A percentile compares a stretch with the other conserved stretches of the same genome.
Conservation (phyloP, 2,888 invertebrate species). For the Dynastes hyllus region DNA sequence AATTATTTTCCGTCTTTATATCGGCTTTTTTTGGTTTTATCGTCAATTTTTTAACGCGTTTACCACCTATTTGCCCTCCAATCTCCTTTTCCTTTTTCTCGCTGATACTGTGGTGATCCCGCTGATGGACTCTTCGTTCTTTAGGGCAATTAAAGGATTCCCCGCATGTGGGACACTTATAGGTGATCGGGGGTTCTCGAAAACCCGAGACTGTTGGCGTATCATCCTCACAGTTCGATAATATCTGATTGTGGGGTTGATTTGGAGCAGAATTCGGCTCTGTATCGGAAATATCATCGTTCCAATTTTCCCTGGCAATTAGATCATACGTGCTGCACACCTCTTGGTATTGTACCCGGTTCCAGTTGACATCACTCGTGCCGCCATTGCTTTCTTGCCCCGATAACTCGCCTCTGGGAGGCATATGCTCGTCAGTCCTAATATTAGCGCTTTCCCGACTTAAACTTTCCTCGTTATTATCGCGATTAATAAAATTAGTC, state of each 20-base stretch:
- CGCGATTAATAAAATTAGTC: constrained; percentile 40
- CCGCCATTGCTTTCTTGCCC: constrained; percentile 90
- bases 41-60: constrained; percentile 65
- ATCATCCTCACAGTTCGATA: constrained; percentile 58
- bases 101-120: constrained; percentile 73
- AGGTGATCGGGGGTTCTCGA: constrained; percentile 70
- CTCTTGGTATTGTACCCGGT: constrained; percentile 80
- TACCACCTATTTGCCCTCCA: constrained; percentile 64
- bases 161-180: constrained; percentile 76
- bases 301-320: constrained; percentile 81
- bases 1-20: constrained; percentile 66
- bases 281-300: constrained; percentile 79
- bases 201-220: constrained; percentile 65
- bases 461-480: constrained; percentile 63
- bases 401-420: constrained; percentile 88
- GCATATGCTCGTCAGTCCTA: constrained; percentile 90
- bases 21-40: constrained; percentile 64
- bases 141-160: constrained; percentile 76
- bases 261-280: constrained; percentile 51
- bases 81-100: constrained; percentile 65
- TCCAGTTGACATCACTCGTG: constrained; percentile 85
- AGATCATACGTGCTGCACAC: constrained; percentile 75
- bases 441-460: constrained; percentile 79
- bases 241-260: constrained; percentile 24
- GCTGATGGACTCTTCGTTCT: constrained; percentile 78